A percentile compares a stretch with the other conserved stretches of the same genome.
These are phyloP conservation scores for Diaprepes abbreviatus DNA, from an alignment of 2,888 invertebrate genomes.

Conservation along the genomic window DNA sequence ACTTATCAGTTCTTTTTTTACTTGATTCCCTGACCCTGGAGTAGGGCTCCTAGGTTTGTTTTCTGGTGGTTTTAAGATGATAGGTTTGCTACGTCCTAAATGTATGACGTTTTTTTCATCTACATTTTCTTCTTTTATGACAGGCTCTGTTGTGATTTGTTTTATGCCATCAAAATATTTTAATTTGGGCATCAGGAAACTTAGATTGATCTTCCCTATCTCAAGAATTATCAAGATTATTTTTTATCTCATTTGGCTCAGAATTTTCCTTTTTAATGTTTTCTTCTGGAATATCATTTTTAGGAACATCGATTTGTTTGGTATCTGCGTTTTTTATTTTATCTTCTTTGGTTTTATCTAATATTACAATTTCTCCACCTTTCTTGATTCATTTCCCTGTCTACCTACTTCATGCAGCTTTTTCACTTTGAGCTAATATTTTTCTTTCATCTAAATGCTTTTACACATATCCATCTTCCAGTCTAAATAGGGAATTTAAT, in stretches of 20 bases:
- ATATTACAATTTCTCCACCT: too few relatives aligned
- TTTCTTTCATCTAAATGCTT: too few relatives aligned
- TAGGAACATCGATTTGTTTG: background rate
- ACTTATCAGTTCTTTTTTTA: constrained; percentile 51
- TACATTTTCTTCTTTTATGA: constrained; percentile 55
- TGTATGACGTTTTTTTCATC: constrained; percentile 67
- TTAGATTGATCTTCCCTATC: constrained; percentile 64
- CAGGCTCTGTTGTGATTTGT: constrained; percentile 65
- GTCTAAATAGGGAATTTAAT: too few relatives aligned
- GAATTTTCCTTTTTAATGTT: constrained; percentile 12
- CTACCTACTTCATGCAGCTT: too few relatives aligned
- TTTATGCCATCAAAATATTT: constrained; percentile 71
- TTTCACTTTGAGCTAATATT: too few relatives aligned
- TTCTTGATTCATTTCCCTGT: too few relatives aligned
- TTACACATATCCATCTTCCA: too few relatives aligned
- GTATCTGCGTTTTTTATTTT: constrained; percentile 8
- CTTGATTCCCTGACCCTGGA: constrained; percentile 57
- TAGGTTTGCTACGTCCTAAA: constrained; percentile 74
- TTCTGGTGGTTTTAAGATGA: constrained; percentile 67
- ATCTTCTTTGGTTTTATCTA: too few relatives aligned
- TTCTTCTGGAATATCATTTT: background rate
- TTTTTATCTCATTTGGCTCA: constrained; percentile 30
- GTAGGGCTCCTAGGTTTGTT: constrained; percentile 61
- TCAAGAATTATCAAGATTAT: constrained; percentile 48
- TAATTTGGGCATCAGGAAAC: constrained; percentile 85